Evolutionary conservation across 2,888 invertebrate species (phyloP), one percentile per base, ranked within the genome.

Genomic region (Protula sp.): DNA sequence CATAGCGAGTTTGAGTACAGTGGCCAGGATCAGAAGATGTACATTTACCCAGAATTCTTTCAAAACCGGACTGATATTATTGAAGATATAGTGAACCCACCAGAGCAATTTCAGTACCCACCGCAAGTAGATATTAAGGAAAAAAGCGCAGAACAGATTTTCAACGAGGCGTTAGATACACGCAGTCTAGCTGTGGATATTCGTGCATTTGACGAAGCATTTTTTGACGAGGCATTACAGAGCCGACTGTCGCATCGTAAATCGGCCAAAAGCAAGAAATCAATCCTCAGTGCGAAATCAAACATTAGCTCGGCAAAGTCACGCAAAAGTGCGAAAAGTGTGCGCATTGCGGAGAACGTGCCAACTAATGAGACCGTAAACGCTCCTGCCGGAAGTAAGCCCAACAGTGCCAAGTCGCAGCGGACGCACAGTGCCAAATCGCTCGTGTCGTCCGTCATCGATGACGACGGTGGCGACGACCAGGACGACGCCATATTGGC

Each of bases 171-270:
- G 1, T 64, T 77, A 2, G 74, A 77, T 57, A 70, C 72, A 5
- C 61, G 72, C 53, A 79, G 78, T 63, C 58, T 75, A 38, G 78
- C 77, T 5, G 65, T 77, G 2, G 75, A 79, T 63, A 69, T 72
- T 48, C 67, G 75, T 22, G 62, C 68, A 14, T 79, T 76, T 65
- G 75, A 79, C 51, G 62, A 67, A 38, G 76, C 72, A 58, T 78
- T 76, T 65, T 74, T 74, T 59, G 68, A 67, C 55, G 67, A 66
- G 30, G 53, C 38, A 38, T 9, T 38, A 9, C 9, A 38, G 38
- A 38, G 38, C 19, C 29, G 9, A 2, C 2, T 19, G 30, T 28
- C 30, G 1, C 28, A 27, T 27, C 28, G 14, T 28, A 28, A 4
- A 28, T 29, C 53, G 5, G 0, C 26, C 4, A 1, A 27, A 27